phyloP scores from a whole-genome alignment of 2,888 invertebrate species.

The Hyalella azteca region DNA sequence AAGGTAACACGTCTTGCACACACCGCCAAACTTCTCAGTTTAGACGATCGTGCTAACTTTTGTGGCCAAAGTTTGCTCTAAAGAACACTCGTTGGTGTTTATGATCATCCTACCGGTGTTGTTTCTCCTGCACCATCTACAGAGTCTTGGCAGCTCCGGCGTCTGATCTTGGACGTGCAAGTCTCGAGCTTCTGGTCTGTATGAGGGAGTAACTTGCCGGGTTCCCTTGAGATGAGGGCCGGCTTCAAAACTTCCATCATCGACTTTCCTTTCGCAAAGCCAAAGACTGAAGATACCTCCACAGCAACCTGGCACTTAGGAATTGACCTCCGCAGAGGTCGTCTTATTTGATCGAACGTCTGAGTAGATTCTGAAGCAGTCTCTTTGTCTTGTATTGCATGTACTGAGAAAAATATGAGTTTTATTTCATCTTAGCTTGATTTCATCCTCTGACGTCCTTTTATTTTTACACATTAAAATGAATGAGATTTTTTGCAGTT shows the following conservation, averaged over 20 bases:
- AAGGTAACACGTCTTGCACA: constrained; percentile 29
- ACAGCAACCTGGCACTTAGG: not conserved
- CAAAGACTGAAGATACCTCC: not conserved
- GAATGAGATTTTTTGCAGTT: too few species aligned
- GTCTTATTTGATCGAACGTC: too few species aligned
- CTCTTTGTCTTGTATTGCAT: too few species aligned
- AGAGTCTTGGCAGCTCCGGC: not conserved
- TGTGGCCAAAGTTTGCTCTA: constrained; percentile 30
- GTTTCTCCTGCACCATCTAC: constrained; percentile 4
- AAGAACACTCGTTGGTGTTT: constrained; percentile 37
- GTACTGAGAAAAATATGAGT: too few species aligned
- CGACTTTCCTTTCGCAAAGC: not conserved
- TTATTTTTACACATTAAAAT: too few species aligned
- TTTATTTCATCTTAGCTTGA: too few species aligned
- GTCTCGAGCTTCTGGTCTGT: not conserved
- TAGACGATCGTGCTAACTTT: constrained; percentile 33
- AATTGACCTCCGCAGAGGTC: too few species aligned
- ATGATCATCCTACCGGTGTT: constrained; percentile 32
- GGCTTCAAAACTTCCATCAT: not conserved
- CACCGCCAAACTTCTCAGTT: constrained; percentile 10
- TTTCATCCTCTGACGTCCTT: too few species aligned
- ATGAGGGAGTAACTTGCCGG: not conserved
- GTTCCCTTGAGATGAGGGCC: not conserved
- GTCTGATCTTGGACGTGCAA: not conserved
- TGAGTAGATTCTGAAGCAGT: too few species aligned